A percentile compares a stretch with the other conserved stretches of the same genome.
Evolutionary conservation across 2,888 invertebrate genomes (phyloP).

Genomic region (Griposia aprilina): DNA sequence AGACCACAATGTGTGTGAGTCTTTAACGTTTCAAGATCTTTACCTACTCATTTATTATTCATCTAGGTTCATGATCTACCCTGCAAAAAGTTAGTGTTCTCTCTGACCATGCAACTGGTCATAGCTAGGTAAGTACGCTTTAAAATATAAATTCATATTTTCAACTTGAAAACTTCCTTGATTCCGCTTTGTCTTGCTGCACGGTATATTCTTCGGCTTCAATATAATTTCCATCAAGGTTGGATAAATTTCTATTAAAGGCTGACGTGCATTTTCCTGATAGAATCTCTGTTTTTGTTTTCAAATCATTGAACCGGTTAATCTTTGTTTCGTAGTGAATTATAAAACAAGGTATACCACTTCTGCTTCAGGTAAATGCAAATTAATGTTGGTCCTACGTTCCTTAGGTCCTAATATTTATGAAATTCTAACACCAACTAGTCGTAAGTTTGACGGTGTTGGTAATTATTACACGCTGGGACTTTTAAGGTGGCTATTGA

Average conservation of each 20-base stretch:
- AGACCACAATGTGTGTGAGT: background rate
- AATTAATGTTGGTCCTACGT: conserved; percentile 10
- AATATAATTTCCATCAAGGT: conserved; percentile 34
- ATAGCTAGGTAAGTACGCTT: background rate
- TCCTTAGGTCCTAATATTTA: background rate
- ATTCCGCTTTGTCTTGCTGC: conserved; percentile 14
- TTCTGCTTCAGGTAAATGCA: conserved; percentile 16
- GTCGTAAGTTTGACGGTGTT: conserved; percentile 14
- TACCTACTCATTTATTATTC: background rate
- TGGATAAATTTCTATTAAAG: conserved; percentile 32
- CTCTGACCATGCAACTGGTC: background rate
- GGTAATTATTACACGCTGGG: background rate
- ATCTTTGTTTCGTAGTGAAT: conserved; percentile 45
- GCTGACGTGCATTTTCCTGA: conserved; percentile 31
- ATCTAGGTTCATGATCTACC: background rate
- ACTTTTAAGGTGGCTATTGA: background rate
- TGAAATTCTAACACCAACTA: background rate
- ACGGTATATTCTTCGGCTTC: conserved; percentile 9
- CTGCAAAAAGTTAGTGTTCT: background rate
- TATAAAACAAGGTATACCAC: conserved; percentile 19
- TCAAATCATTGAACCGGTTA: conserved; percentile 40
- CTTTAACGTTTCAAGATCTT: background rate
- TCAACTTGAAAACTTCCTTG: background rate
- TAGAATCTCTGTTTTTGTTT: conserved; percentile 45
- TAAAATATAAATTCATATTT: conserved; percentile 17